phyloP scores from a whole-genome alignment of 2,797 vertebrate species.

The Dermochelys coriacea region DNA sequence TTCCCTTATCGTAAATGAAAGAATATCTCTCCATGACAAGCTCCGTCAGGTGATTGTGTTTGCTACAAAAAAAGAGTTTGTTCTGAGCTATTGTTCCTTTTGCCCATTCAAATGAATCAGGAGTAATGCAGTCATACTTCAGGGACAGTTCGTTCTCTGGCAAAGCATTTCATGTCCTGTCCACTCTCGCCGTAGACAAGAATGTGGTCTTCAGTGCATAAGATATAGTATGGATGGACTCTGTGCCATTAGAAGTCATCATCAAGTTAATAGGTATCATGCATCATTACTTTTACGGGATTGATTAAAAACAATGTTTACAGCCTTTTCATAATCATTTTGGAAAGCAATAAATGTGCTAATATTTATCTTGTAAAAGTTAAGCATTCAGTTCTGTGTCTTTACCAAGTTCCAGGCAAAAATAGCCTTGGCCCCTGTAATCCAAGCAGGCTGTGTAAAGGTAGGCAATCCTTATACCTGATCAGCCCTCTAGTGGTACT shows the following conservation, averaged over 20 bases:
- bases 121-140: slow-evolving; percentile 28
- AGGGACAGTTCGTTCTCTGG: slow-evolving; percentile 6
- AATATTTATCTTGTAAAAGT: slow-evolving; percentile 22
- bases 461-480: background rate
- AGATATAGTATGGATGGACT: slow-evolving; percentile 9
- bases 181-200: background rate
- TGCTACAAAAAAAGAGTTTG: slow-evolving; percentile 27
- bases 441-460: background rate
- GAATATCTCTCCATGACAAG: background rate
- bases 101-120: slow-evolving; percentile 64
- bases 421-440: background rate
- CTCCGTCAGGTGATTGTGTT: slow-evolving; percentile 37
- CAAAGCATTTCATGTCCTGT: slow-evolving; percentile 39
- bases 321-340: slow-evolving; percentile 36
- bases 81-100: slow-evolving; percentile 35
- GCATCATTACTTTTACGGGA: slow-evolving; percentile 54
- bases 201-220: background rate
- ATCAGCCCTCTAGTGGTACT: background rate
- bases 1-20: slow-evolving; percentile 2
- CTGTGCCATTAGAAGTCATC: slow-evolving; percentile 11
- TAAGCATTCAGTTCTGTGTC: slow-evolving; percentile 31
- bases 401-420: slow-evolving; percentile 10
- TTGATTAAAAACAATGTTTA: slow-evolving; percentile 59
- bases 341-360: slow-evolving; percentile 9
- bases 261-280: slow-evolving; percentile 47